A percentile compares a stretch with the other conserved stretches of the same genome.
phyloP scores from a whole-genome alignment of 2,113 vertebrate genomes.

The Bujurquina vittata region DNA sequence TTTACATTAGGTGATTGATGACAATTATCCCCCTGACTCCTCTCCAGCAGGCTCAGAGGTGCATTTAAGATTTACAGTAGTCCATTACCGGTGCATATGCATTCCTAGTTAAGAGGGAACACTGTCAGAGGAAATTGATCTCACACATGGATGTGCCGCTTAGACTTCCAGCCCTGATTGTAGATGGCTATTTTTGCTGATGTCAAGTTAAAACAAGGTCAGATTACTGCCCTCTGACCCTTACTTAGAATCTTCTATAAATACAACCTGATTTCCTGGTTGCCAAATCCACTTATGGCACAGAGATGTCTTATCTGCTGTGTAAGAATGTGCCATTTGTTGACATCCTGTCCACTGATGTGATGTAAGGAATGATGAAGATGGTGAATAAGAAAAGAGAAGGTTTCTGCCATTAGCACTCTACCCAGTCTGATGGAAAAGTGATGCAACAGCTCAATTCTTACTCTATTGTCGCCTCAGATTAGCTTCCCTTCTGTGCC shows the following conservation, averaged over 20 bases:
- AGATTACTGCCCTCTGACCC: slow-evolving; percentile 47
- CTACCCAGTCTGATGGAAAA: slow-evolving; percentile 21
- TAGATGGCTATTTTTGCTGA: slow-evolving; percentile 16
- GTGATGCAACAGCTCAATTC: slow-evolving; percentile 51
- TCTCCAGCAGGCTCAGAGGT: slow-evolving; percentile 25
- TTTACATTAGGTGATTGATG: slow-evolving; percentile 58
- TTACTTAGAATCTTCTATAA: slow-evolving; percentile 58
- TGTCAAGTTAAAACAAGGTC: slow-evolving; percentile 40
- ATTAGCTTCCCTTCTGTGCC: slow-evolving; percentile 55
- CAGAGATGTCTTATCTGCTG: slow-evolving; percentile 39
- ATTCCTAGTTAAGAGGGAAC: neutral
- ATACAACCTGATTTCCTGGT: slow-evolving; percentile 55
- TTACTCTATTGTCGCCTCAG: slow-evolving; percentile 50
- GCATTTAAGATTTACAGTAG: slow-evolving; percentile 40
- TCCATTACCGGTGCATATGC: slow-evolving; percentile 39
- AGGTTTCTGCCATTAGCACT: slow-evolving; percentile 34
- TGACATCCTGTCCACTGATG: slow-evolving; percentile 11
- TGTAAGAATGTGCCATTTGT: slow-evolving; percentile 32
- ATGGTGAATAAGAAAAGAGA: neutral
- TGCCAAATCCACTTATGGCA: slow-evolving; percentile 66
- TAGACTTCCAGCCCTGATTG: slow-evolving; percentile 4
- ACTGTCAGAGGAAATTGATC: slow-evolving; percentile 35
- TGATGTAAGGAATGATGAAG: slow-evolving; percentile 19
- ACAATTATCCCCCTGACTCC: slow-evolving; percentile 53
- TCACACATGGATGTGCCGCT: slow-evolving; percentile 51